These are phyloP conservation scores for Nannobrachium achirus DNA, from an alignment of 2,113 vertebrate genomes.

Conservation along the genomic window DNA sequence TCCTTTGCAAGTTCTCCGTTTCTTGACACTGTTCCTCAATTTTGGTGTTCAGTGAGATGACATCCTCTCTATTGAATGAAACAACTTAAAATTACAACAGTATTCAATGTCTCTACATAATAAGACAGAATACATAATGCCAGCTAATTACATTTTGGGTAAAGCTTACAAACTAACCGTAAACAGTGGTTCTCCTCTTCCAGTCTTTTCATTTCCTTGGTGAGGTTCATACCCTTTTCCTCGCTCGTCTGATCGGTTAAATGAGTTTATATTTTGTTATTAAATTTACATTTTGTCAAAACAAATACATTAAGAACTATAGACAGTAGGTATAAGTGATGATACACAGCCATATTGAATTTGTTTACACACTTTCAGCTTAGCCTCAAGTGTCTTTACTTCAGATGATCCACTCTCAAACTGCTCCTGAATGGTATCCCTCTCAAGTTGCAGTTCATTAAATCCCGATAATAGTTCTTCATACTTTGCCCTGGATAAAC, in stretches of 20 bases:
- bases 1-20: slow-evolving; percentile 78
- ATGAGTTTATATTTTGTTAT: background rate
- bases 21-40: slow-evolving; percentile 79
- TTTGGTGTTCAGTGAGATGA: slow-evolving; percentile 74
- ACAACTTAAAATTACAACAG: background rate
- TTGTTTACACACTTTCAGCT: slow-evolving; percentile 76
- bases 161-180: slow-evolving; percentile 73
- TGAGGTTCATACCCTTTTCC: slow-evolving; percentile 74
- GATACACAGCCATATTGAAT: background rate
- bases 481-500: slow-evolving; percentile 79
- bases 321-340: background rate
- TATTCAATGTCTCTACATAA: background rate
- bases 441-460: slow-evolving; percentile 81
- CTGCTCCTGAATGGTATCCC: slow-evolving; percentile 76
- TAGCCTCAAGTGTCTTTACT: slow-evolving; percentile 76
- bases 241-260: slow-evolving; percentile 73
- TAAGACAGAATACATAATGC: too few relatives aligned
- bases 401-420: slow-evolving; percentile 63
- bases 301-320: background rate
- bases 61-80: slow-evolving; percentile 77
- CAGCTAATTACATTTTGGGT: background rate
- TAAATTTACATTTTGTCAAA: background rate
- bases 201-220: slow-evolving; percentile 81
- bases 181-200: slow-evolving; percentile 81
- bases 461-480: slow-evolving; percentile 72